Conservation (phyloP, 2,113 vertebrate species). For the Tyrannus savana region DNA sequence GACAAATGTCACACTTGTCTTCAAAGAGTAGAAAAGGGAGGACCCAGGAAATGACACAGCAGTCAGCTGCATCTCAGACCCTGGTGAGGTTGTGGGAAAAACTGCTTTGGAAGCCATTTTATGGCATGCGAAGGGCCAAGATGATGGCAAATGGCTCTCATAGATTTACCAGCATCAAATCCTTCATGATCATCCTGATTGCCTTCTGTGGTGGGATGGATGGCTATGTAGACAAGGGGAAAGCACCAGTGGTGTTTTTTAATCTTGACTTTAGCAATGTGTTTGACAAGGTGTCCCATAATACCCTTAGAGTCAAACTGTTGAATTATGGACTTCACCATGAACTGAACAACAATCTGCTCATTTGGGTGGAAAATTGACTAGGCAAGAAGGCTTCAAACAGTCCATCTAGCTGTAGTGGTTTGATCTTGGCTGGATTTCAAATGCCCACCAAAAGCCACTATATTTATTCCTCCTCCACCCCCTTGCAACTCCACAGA, state of each 20-base stretch:
- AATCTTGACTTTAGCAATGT: not conserved
- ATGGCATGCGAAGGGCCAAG: rapidly evolving
- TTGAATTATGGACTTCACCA: too few relatives aligned
- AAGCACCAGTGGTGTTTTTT: not conserved
- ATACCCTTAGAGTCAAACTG: not conserved
- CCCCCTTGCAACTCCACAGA: too few relatives aligned
- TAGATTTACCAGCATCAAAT: not conserved
- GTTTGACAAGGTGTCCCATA: not conserved
- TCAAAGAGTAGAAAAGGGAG: not conserved
- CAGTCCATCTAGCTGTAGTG: not conserved
- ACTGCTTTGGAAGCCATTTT: not conserved
- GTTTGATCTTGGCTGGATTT: too few relatives aligned
- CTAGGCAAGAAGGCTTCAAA: not conserved
- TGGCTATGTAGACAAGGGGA: not conserved
- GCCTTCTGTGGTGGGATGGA: not conserved
- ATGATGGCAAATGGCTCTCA: not conserved
- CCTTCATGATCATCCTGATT: not conserved
- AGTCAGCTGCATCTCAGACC: not conserved
- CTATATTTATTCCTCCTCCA: too few relatives aligned
- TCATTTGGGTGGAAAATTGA: not conserved
- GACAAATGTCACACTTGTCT: not conserved
- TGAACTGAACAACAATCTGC: not conserved
- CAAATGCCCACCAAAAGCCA: too few relatives aligned
- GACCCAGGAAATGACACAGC: not conserved
- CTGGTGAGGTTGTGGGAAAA: not conserved